These are phyloP conservation scores for Drosophila arawakana DNA, from an alignment of 1,140 invertebrate species.

Conservation along the genomic window DNA sequence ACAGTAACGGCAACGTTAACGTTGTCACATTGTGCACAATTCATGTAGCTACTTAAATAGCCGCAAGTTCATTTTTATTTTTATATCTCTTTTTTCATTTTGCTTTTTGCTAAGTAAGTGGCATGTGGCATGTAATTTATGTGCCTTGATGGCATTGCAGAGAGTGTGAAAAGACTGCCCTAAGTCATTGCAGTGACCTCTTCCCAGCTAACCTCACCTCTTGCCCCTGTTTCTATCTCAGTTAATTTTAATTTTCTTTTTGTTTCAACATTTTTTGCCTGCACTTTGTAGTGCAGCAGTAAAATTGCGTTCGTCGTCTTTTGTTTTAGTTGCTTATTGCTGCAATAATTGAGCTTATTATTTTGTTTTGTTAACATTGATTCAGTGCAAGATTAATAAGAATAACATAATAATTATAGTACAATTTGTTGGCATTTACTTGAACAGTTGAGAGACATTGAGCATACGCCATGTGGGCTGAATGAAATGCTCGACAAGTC, in stretches of 20 bases:
- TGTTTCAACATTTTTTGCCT: neutral
- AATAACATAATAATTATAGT: neutral
- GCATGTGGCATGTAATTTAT: constrained; percentile 75
- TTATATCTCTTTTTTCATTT: no score
- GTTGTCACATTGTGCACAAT: neutral
- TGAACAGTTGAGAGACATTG: neutral
- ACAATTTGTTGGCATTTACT: constrained; percentile 1
- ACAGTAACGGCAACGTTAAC: neutral
- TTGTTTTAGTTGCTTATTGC: constrained; percentile 18
- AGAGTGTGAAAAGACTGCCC: constrained; percentile 67
- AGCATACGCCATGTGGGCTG: constrained; percentile 32
- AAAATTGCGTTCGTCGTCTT: no score
- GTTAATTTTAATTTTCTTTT: constrained; percentile 26
- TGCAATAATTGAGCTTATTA: no score
- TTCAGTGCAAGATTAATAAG: neutral
- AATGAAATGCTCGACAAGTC: constrained; percentile 16
- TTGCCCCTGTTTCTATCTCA: constrained; percentile 5
- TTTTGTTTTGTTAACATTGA: neutral
- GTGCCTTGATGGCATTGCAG: constrained; percentile 56
- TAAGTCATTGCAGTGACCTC: constrained; percentile 27
- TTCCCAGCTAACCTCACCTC: neutral
- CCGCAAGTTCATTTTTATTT: constrained; percentile 57
- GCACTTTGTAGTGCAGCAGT: neutral
- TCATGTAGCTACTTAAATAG: constrained; percentile 44
- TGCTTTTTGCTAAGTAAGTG: constrained; percentile 57